A percentile compares a stretch with the other conserved stretches of the same genome.
phyloP scores from a whole-genome alignment of 2,888 invertebrate genomes.

The Globia sparganii region DNA sequence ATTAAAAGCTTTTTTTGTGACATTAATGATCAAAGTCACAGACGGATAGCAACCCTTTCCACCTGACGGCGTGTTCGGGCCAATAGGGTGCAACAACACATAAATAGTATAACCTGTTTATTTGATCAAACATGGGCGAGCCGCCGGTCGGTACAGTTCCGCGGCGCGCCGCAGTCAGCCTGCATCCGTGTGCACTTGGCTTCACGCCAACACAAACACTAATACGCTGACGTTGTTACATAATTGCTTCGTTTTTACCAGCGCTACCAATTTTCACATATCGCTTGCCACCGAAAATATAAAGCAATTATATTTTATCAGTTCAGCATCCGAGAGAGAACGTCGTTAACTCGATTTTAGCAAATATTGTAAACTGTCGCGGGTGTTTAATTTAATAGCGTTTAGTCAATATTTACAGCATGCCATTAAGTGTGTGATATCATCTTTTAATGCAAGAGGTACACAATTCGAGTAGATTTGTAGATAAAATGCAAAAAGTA shows the following conservation, averaged over 20 bases:
- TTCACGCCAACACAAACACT: slow-evolving; percentile 82
- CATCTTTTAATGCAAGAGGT: slow-evolving; percentile 4
- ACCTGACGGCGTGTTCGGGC: slow-evolving; percentile 16
- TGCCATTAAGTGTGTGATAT: slow-evolving; percentile 1
- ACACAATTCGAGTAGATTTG: not conserved
- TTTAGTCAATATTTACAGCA: slow-evolving; percentile 18
- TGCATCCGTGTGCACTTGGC: slow-evolving; percentile 81
- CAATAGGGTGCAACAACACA: slow-evolving; percentile 39
- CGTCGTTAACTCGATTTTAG: slow-evolving; percentile 43
- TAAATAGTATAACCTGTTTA: slow-evolving; percentile 57
- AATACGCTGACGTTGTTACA: slow-evolving; percentile 87
- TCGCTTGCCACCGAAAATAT: slow-evolving; percentile 60
- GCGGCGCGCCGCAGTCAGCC: slow-evolving; percentile 57
- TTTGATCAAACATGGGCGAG: slow-evolving; percentile 48
- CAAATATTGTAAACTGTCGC: slow-evolving; percentile 29
- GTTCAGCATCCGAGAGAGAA: slow-evolving; percentile 31
- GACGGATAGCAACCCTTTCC: slow-evolving; percentile 11
- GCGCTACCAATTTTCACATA: slow-evolving; percentile 68
- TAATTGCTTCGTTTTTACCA: slow-evolving; percentile 86
- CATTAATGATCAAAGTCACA: slow-evolving; percentile 44
- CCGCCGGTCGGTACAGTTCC: slow-evolving; percentile 25
- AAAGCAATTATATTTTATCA: slow-evolving; percentile 62
- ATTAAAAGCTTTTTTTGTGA: slow-evolving; percentile 8
- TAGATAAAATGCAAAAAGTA: not conserved
- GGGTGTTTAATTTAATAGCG: slow-evolving; percentile 24